A percentile compares a stretch with the other conserved stretches of the same genome.
Conservation (phyloP, 2,888 invertebrate species). For the Cylloceria caligata region DNA sequence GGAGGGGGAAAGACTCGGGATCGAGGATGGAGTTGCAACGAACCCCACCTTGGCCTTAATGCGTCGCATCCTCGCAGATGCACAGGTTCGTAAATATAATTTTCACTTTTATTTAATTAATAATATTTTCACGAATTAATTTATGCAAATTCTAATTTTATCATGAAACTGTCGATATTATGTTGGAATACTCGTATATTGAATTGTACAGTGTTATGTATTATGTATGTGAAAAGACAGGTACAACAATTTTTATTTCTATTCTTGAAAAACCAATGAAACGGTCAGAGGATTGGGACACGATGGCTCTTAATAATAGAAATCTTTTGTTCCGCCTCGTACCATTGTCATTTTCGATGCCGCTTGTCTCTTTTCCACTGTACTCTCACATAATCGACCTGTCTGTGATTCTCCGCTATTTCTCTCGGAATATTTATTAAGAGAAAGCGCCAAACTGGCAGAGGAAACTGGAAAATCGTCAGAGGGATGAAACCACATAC, state of each 20-base stretch:
- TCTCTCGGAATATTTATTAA: constrained; percentile 57
- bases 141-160: too few relatives aligned
- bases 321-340: constrained; percentile 38
- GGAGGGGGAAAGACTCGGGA: constrained; percentile 81
- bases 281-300: constrained; percentile 10
- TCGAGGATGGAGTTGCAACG: constrained; percentile 82
- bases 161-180: too few relatives aligned
- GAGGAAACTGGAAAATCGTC: constrained; percentile 35
- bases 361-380: constrained; percentile 50
- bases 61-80: constrained; percentile 94
- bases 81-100: constrained; percentile 88
- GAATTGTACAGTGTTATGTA: background rate
- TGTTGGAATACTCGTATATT: background rate
- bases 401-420: constrained; percentile 54
- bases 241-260: constrained; percentile 14
- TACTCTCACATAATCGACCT: constrained; percentile 33
- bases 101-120: constrained; percentile 54
- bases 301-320: constrained; percentile 44
- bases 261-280: constrained; percentile 8
- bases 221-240: background rate
- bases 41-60: constrained; percentile 94
- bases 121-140: too few relatives aligned
- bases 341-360: constrained; percentile 54
- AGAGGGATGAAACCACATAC: constrained; percentile 33
- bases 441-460: constrained; percentile 29